Percentiles rank a stretch among this genome's conserved stretches.
Evolutionary conservation across 2,797 vertebrate genomes (phyloP).

Genomic region (Ctenopoma kingsleyae): DNA sequence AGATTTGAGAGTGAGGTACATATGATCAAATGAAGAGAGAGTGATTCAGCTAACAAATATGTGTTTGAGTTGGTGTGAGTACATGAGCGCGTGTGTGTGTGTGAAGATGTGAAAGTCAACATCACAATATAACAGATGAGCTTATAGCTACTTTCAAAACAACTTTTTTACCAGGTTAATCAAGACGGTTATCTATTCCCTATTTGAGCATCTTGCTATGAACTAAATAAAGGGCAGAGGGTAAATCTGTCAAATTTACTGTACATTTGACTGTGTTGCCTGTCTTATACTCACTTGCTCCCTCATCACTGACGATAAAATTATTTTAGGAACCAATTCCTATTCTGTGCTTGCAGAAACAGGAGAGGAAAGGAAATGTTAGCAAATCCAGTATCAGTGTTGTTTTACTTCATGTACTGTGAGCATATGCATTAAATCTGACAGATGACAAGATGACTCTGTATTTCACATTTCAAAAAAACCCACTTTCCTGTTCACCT

Average conservation of each 20-base stretch:
- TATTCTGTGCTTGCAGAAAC: not conserved
- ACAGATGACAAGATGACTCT: not conserved
- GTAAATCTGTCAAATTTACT: not conserved
- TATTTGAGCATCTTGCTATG: slow-evolving; percentile 10
- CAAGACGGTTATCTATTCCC: slow-evolving; percentile 1
- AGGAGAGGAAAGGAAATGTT: too few species aligned
- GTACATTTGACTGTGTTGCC: not conserved
- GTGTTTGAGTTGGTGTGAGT: not conserved
- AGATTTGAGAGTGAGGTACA: not conserved
- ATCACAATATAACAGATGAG: not conserved
- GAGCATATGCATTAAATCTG: not conserved
- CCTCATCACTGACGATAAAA: not conserved
- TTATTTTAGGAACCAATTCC: not conserved
- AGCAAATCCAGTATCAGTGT: not conserved
- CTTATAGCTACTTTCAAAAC: not conserved
- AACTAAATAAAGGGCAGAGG: slow-evolving; percentile 18
- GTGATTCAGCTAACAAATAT: not conserved
- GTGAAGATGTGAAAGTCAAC: not conserved
- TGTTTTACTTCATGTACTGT: not conserved
- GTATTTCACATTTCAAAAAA: not conserved
- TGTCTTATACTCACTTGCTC: not conserved
- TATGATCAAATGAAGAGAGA: not conserved
- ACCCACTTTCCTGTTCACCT: not conserved
- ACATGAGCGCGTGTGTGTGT: not conserved
- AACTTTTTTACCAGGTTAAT: slow-evolving; percentile 4